These are phyloP conservation scores for Sturnus vulgaris DNA, from an alignment of 2,113 vertebrate species.

Conservation along the genomic window DNA sequence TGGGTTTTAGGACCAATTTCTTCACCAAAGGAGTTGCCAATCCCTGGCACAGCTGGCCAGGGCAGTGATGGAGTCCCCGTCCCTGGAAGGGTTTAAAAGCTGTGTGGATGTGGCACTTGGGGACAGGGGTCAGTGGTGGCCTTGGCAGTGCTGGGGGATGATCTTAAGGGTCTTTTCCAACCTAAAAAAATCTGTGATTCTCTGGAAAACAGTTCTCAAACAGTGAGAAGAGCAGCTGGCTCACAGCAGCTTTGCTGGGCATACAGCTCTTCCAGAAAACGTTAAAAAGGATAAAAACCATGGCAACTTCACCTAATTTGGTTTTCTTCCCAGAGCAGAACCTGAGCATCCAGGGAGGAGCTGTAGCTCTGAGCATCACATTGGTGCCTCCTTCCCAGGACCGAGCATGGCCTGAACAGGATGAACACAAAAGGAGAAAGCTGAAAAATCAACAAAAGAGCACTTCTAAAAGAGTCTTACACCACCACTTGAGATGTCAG, in stretches of 20 bases:
- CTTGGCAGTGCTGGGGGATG: neutral
- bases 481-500: neutral
- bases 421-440: neutral
- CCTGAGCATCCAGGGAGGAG: neutral
- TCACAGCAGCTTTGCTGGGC: neutral
- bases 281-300: neutral
- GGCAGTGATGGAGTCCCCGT: neutral
- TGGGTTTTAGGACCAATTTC: neutral
- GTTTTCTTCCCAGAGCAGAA: neutral
- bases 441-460: neutral
- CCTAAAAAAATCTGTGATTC: neutral
- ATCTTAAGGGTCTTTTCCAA: neutral
- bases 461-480: neutral
- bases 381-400: neutral
- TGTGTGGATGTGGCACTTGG: neutral
- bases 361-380: neutral
- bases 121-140: neutral
- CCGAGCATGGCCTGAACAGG: neutral
- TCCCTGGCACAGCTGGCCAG: neutral
- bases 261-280: neutral
- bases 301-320: neutral
- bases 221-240: neutral
- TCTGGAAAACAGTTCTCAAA: neutral
- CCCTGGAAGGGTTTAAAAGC: neutral
- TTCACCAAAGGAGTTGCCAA: neutral